Conservation (phyloP, 2,113 vertebrate genomes). For the Triplophysa dalaica region DNA sequence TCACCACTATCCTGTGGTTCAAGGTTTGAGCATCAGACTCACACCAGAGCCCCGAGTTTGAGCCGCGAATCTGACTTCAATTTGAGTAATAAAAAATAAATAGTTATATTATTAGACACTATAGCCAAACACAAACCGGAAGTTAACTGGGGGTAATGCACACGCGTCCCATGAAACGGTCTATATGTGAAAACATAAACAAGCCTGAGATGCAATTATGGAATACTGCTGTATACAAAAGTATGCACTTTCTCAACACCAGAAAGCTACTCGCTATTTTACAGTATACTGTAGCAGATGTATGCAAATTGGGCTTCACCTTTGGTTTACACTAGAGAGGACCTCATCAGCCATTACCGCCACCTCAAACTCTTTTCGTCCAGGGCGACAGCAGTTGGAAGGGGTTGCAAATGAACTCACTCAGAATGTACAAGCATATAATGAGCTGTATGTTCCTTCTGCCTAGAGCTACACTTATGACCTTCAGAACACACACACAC, state of each 20-base stretch:
- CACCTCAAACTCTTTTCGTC: conserved; percentile 54
- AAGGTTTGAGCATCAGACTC: too few species aligned
- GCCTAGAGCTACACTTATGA: conserved; percentile 53
- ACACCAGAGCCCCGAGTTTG: too few species aligned
- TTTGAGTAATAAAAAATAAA: too few species aligned
- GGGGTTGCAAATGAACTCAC: conserved; percentile 51
- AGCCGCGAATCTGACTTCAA: too few species aligned
- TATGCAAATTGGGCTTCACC: background rate
- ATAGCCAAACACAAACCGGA: too few species aligned
- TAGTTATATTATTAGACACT: too few species aligned
- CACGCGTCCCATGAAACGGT: too few species aligned
- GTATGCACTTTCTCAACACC: background rate
- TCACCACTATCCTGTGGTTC: too few species aligned
- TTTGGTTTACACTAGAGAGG: conserved; percentile 5
- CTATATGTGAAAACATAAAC: too few species aligned
- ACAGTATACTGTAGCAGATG: background rate
- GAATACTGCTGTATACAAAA: too few species aligned
- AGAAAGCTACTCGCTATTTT: background rate
- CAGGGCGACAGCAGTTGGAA: conserved; percentile 34
- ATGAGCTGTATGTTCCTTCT: conserved; percentile 49
- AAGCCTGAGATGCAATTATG: too few species aligned
- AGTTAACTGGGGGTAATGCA: too few species aligned
- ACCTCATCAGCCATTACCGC: conserved; percentile 45
- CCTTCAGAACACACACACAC: conserved; percentile 33
- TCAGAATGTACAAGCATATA: conserved; percentile 60